Base-by-base conservation (phyloP, 2,797 vertebrate genomes). In the Tragopan temminckii region DNA sequence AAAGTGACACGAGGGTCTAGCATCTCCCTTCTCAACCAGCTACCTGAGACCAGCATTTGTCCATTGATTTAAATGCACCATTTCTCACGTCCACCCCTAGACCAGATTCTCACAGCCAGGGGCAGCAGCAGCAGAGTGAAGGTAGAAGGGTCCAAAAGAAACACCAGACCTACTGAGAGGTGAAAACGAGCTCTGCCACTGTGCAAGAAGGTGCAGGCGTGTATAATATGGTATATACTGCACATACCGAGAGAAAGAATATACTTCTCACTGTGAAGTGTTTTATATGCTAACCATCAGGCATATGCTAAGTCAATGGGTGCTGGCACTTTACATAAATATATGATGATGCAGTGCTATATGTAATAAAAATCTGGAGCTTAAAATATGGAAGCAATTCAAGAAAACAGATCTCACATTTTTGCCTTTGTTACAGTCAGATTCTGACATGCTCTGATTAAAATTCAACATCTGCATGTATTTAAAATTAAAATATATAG, bases 401-500 rank as follows among this genome's bases (percentile, higher is more conserved):
- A 96, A 94, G 96, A 98, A 98, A 98, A 97, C 97, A 97, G 97
- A 98, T 98, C 97, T 97, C 97, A 97, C 97, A 97, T 98, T 97
- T 98, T 97, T 97, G 96, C 97, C 95, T 97, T 97, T 97, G 97
- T 98, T 97, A 97, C 94, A 97, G 96, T 97, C 95, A 80, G 74
- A 97, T 95, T 95, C 96, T 97, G 97, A 97, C 97, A 97, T 97
- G 97, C 92, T 97, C 96, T 97, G 97, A 98, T 98, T 98, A 98
- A 97, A 98, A 97, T 95, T 97, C 97, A 97, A 98, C 98, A 98
- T 98, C 98, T 98, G 98, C 90, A 97, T 95, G 94, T 92, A 95
- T 98, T 98, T 98, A 98, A 97, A 97, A 98, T 97, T 97, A 97
- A 98, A 98, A 98, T 98, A 98, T 97, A 98, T 97, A 98, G 98